Conservation (phyloP, 2,113 vertebrate genomes). For the Rhodinocichla rosea region DNA sequence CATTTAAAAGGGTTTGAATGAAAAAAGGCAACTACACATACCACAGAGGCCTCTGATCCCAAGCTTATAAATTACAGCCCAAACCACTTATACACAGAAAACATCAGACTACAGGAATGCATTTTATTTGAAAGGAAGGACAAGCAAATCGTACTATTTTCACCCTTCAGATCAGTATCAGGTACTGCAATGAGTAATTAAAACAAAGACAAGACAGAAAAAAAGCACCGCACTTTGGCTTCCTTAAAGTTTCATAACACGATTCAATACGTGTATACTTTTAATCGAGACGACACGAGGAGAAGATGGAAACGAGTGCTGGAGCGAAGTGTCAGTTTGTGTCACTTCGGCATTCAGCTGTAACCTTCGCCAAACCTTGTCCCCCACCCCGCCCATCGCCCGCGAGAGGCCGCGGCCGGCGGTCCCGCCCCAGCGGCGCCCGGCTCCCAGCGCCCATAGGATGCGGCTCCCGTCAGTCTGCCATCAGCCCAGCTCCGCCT, state of each 20-base stretch:
- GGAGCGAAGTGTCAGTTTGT: background rate
- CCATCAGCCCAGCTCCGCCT: conserved; percentile 43
- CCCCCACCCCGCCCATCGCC: background rate
- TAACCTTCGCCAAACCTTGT: conserved; percentile 67
- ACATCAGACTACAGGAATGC: background rate
- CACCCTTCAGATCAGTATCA: background rate
- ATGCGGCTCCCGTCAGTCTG: background rate
- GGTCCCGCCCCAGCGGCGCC: conserved; percentile 1
- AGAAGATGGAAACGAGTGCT: background rate
- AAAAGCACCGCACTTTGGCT: background rate
- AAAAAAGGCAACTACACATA: background rate
- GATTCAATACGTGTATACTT: background rate
- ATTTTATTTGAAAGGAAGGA: background rate
- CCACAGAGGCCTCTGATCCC: background rate
- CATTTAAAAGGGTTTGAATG: background rate
- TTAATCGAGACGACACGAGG: background rate
- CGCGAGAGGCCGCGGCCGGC: background rate
- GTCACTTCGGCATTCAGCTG: conserved; percentile 48
- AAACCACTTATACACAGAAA: background rate
- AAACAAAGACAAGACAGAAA: conserved; percentile 4
- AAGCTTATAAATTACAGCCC: background rate
- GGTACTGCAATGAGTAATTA: conserved; percentile 26
- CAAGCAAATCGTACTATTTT: background rate
- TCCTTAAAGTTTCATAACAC: background rate
- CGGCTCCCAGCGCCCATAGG: conserved; percentile 32